A percentile compares a stretch with the other conserved stretches of the same genome.
Conservation (phyloP, 1,140 invertebrate genomes). For the Pygmarrhopalites habei region DNA sequence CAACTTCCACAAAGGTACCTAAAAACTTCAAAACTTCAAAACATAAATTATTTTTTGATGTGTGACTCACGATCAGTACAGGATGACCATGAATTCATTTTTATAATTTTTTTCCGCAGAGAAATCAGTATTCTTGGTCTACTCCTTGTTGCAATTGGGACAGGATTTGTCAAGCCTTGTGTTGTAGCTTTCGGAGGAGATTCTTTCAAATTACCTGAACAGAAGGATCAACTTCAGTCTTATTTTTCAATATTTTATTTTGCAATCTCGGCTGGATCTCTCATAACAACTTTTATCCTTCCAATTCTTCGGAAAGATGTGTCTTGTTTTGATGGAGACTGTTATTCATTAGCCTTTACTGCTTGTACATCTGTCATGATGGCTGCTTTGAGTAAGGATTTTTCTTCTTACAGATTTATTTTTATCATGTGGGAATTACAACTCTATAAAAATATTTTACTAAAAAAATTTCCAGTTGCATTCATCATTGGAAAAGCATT, state of each 20-base stretch:
- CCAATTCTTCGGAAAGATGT: conserved; percentile 63
- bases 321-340: conserved; percentile 71
- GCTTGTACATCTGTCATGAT: conserved; percentile 49
- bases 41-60: not conserved
- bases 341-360: conserved; percentile 82
- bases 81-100: not conserved
- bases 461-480: conserved; percentile 52
- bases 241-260: conserved; percentile 57
- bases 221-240: conserved; percentile 44
- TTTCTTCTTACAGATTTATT: too few relatives aligned
- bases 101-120: conserved; percentile 47
- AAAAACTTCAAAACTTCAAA: not conserved
- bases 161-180: conserved; percentile 96
- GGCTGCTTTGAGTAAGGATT: conserved; percentile 42
- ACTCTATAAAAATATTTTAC: too few relatives aligned
- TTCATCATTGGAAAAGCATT: conserved; percentile 67
- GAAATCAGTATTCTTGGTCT: conserved; percentile 67
- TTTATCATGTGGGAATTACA: not conserved
- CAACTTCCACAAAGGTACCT: conserved; percentile 49
- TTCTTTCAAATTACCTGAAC: conserved; percentile 42
- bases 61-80: not conserved
- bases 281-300: conserved; percentile 52
- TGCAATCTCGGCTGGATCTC: conserved; percentile 53
- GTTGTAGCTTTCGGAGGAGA: conserved; percentile 51
- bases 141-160: conserved; percentile 75